These are phyloP conservation scores for Sebastolobus altivelis DNA, from an alignment of 2,797 vertebrate species.

Conservation along the genomic window DNA sequence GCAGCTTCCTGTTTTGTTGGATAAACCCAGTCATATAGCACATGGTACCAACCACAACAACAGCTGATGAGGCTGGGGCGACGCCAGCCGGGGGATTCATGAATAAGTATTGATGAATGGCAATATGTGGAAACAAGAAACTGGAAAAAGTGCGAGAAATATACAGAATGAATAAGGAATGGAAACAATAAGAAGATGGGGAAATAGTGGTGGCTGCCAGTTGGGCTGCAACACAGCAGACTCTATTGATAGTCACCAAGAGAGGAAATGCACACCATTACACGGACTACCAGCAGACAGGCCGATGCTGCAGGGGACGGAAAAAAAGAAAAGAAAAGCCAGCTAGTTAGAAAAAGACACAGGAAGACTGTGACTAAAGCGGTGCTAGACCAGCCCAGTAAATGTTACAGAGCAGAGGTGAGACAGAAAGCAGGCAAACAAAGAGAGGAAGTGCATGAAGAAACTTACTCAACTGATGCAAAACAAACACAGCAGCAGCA, in stretches of 20 bases:
- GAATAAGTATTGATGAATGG: not conserved
- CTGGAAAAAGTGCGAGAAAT: conserved; percentile 8
- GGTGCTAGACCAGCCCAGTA: not conserved
- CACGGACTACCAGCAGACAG: conserved; percentile 14
- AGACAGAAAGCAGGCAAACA: conserved; percentile 6
- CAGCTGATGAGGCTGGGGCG: conserved; percentile 41
- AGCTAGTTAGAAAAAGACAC: conserved; percentile 16
- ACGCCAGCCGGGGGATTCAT: conserved; percentile 12
- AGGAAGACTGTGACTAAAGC: conserved; percentile 8
- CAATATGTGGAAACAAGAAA: not conserved
- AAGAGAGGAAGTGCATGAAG: not conserved
- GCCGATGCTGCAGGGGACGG: not conserved
- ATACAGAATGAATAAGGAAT: not conserved
- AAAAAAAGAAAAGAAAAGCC: not conserved
- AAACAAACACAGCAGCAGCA: not conserved
- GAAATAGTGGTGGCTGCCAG: not conserved
- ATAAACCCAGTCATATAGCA: conserved; percentile 34
- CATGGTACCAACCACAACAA: conserved; percentile 6
- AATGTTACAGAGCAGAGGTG: not conserved
- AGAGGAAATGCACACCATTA: conserved; percentile 26
- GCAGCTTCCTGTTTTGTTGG: conserved; percentile 34
- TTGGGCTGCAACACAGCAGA: conserved; percentile 19
- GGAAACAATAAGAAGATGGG: not conserved
- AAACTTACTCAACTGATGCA: not conserved
- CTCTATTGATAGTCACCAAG: conserved; percentile 2